Evolutionary conservation across 2,888 invertebrate species (phyloP).

Genomic region (Agrenia bidenticulata): DNA sequence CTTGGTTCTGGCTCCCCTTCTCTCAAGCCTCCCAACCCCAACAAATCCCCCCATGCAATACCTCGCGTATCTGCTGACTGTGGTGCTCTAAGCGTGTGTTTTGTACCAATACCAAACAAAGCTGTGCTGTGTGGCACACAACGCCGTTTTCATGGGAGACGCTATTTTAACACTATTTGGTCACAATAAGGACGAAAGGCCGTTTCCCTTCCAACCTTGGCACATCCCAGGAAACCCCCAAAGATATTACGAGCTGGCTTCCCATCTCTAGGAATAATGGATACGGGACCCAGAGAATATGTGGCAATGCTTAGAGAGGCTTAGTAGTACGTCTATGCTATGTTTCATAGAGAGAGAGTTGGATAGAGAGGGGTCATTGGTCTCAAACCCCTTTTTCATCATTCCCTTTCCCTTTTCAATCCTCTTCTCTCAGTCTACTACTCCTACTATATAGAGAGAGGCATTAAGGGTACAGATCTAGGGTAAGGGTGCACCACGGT

Average conservation of each 20-base stretch:
- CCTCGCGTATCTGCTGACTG: no score
- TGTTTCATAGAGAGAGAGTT: neutral
- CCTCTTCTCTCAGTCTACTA: neutral
- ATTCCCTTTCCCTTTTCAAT: constrained; percentile 12
- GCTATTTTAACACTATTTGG: no score
- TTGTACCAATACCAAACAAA: no score
- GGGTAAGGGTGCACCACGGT: neutral
- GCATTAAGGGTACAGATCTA: constrained; percentile 1
- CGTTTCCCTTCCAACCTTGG: constrained; percentile 22
- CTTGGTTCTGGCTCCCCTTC: neutral
- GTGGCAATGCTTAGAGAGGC: no score
- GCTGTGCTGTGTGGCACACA: no score
- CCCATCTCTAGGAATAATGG: neutral
- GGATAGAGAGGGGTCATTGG: constrained; percentile 11
- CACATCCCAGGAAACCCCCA: constrained; percentile 19
- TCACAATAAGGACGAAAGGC: constrained; percentile 8
- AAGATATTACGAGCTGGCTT: neutral
- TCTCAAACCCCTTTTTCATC: constrained; percentile 17
- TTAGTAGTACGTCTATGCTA: neutral
- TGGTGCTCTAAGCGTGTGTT: no score
- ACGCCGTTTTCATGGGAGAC: no score
- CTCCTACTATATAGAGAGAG: neutral
- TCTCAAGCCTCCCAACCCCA: neutral
- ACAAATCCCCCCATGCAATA: constrained; percentile 13
- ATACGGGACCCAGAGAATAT: no score